A percentile compares a stretch with the other conserved stretches of the same genome.
Conservation (phyloP, 2,797 vertebrate genomes). For the Enoplosus armatus region DNA sequence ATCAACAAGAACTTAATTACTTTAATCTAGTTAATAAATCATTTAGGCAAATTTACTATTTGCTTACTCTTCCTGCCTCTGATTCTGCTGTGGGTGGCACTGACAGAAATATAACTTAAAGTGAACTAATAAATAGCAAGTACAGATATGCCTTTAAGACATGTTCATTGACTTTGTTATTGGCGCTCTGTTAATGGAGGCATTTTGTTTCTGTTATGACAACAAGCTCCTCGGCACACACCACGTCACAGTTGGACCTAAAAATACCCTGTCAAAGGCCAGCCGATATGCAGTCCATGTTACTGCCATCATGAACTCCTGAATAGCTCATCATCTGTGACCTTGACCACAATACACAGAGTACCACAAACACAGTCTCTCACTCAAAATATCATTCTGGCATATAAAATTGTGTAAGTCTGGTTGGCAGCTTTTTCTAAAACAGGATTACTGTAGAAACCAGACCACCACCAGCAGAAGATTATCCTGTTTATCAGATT, state of each 20-base stretch:
- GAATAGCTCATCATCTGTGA: slow-evolving; percentile 44
- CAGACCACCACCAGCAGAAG: slow-evolving; percentile 62
- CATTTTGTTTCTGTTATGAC: slow-evolving; percentile 78
- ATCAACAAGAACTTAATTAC: background rate
- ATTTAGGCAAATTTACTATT: background rate
- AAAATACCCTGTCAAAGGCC: slow-evolving; percentile 76
- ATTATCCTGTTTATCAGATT: slow-evolving; percentile 71
- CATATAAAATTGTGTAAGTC: slow-evolving; percentile 39
- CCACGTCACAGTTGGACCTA: slow-evolving; percentile 62
- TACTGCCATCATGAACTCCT: slow-evolving; percentile 39
- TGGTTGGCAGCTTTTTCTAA: slow-evolving; percentile 57
- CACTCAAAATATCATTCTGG: slow-evolving; percentile 32
- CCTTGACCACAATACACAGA: slow-evolving; percentile 40
- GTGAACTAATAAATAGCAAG: slow-evolving; percentile 26
- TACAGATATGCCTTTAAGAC: slow-evolving; percentile 41
- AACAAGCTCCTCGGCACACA: slow-evolving; percentile 69
- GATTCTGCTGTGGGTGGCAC: background rate
- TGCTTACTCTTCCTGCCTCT: background rate
- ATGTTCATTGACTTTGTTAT: slow-evolving; percentile 37
- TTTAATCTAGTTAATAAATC: background rate
- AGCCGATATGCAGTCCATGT: slow-evolving; percentile 38
- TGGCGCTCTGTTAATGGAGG: slow-evolving; percentile 48
- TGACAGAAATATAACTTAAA: background rate
- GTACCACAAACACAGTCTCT: slow-evolving; percentile 19
- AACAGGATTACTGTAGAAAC: slow-evolving; percentile 70